These are phyloP conservation scores for Bombus superbus DNA, from an alignment of 1,140 invertebrate genomes.

Conservation along the genomic window DNA sequence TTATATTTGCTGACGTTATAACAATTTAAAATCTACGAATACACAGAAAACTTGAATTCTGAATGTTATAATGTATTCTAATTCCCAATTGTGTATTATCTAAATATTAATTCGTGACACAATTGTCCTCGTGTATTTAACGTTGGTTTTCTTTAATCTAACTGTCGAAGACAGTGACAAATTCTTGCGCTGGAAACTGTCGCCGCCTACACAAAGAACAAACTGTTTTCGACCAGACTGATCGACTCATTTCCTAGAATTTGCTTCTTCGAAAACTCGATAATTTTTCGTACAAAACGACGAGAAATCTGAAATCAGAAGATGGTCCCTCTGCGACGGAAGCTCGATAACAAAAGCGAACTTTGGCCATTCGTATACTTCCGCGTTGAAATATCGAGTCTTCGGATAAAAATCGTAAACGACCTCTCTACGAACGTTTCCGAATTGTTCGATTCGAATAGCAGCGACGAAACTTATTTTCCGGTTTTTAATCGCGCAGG, in stretches of 20 bases:
- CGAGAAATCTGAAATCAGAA: background rate
- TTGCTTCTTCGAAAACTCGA: background rate
- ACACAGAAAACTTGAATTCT: no score
- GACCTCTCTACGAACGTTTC: background rate
- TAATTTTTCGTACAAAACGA: background rate
- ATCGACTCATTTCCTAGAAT: slow-evolving; percentile 2
- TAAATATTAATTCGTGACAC: no score
- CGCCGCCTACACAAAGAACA: background rate
- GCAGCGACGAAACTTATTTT: slow-evolving; percentile 37
- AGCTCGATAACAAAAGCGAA: slow-evolving; percentile 7
- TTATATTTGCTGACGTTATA: no score
- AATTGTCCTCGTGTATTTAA: no score
- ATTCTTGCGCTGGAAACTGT: background rate
- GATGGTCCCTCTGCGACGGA: background rate
- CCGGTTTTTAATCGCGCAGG: slow-evolving; percentile 46
- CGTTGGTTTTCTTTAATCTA: background rate
- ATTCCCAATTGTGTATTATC: no score
- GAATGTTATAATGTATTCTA: no score
- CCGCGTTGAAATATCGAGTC: slow-evolving; percentile 29
- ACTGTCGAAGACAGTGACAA: background rate
- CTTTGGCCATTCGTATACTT: slow-evolving; percentile 3
- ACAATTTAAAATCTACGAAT: no score
- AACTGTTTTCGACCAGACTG: background rate
- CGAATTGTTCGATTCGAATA: slow-evolving; percentile 23
- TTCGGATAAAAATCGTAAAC: slow-evolving; percentile 33